Evolutionary conservation across 2,888 invertebrate genomes (phyloP).

Genomic region (Spisula subtruncata): DNA sequence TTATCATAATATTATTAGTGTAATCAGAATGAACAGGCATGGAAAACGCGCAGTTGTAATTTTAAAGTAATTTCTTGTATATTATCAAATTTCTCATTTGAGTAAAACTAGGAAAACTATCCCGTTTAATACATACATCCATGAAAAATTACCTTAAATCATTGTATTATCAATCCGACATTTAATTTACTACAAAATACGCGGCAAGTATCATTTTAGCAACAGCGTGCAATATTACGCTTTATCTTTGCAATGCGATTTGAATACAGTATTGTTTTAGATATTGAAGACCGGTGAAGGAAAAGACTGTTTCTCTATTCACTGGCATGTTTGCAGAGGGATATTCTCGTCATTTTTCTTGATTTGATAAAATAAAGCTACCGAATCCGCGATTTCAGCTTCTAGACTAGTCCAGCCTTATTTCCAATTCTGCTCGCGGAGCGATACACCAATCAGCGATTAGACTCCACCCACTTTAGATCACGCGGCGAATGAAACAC

Average conservation of each 20-base stretch:
- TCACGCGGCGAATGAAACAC: constrained; percentile 68
- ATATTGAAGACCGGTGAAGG: background rate
- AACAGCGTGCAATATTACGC: constrained; percentile 28
- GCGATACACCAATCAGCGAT: constrained; percentile 59
- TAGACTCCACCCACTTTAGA: constrained; percentile 58
- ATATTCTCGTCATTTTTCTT: constrained; percentile 48
- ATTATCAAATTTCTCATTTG: background rate
- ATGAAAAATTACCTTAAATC: constrained; percentile 15
- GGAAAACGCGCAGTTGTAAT: constrained; percentile 5
- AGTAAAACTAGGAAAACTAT: background rate
- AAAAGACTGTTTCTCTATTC: constrained; percentile 27
- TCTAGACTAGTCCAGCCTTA: constrained; percentile 18
- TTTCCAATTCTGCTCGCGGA: constrained; percentile 54
- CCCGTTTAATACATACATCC: background rate
- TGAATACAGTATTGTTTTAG: constrained; percentile 44
- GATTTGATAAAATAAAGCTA: constrained; percentile 51
- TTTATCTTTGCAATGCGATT: constrained; percentile 36
- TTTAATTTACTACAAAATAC: constrained; percentile 33
- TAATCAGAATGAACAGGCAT: background rate
- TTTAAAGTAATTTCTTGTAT: constrained; percentile 8
- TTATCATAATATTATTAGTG: constrained; percentile 8
- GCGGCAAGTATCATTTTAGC: background rate
- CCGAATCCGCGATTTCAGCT: constrained; percentile 33
- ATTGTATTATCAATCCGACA: constrained; percentile 18
- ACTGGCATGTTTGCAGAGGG: constrained; percentile 26